phyloP scores from a whole-genome alignment of 1,140 invertebrate genomes.

The Saccostrea cuccullata region DNA sequence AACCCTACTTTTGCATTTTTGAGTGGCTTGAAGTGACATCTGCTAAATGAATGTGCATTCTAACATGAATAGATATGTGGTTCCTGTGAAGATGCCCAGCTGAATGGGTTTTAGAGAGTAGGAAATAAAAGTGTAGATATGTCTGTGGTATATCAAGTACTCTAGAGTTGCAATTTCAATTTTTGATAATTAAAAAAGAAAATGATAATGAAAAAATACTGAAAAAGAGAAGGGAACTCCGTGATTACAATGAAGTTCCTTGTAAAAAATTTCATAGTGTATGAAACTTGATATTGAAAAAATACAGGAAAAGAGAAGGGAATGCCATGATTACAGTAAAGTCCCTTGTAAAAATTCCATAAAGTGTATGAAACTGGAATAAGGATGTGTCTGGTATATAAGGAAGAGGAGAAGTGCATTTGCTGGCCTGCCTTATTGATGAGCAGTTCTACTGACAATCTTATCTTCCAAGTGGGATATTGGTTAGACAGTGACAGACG shows the following conservation, averaged over 20 bases:
- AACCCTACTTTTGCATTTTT: not conserved
- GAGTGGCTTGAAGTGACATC: conserved; percentile 3
- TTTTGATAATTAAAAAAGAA: too few relatives aligned
- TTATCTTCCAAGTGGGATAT: conserved; percentile 33
- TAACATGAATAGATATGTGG: conserved; percentile 21
- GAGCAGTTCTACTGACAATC: conserved; percentile 4
- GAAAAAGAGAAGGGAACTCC: too few relatives aligned
- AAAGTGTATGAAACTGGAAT: not conserved
- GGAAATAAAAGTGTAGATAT: not conserved
- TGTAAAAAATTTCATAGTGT: too few relatives aligned
- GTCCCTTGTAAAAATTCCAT: not conserved
- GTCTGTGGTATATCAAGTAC: not conserved
- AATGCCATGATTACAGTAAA: not conserved
- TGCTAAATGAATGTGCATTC: conserved; percentile 31
- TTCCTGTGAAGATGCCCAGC: conserved; percentile 8
- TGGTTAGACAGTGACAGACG: conserved; percentile 29
- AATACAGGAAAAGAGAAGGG: too few relatives aligned
- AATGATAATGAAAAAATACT: too few relatives aligned
- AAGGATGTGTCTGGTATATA: not conserved
- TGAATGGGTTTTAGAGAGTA: not conserved
- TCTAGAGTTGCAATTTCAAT: not conserved
- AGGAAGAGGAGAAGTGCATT: not conserved
- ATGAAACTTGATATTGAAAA: too few relatives aligned
- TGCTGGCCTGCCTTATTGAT: conserved; percentile 22
- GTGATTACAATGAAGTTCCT: too few relatives aligned